Conservation (phyloP, 2,113 vertebrate species). For the Anoplopoma fimbria region DNA sequence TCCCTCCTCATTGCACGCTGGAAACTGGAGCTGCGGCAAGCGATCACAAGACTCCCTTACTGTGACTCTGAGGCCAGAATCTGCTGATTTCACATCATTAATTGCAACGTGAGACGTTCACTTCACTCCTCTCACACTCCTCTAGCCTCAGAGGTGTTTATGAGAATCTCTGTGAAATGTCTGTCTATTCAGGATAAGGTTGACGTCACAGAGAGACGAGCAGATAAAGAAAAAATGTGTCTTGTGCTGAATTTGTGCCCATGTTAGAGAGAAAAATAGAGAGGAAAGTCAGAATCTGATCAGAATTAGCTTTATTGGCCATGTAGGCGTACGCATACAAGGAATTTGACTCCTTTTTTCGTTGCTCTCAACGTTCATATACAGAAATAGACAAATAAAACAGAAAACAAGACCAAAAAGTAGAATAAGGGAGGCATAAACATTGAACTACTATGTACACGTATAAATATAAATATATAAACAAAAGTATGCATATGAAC, state of each 20-base stretch:
- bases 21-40: slow-evolving; percentile 40
- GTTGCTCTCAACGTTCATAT: too few species aligned
- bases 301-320: too few species aligned
- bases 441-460: too few species aligned
- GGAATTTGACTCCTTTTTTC: too few species aligned
- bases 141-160: slow-evolving; percentile 27
- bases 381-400: too few species aligned
- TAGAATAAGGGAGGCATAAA: too few species aligned
- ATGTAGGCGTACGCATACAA: too few species aligned
- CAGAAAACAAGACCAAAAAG: too few species aligned
- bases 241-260: background rate
- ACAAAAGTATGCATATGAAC: too few species aligned
- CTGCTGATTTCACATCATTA: slow-evolving; percentile 55
- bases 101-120: slow-evolving; percentile 21
- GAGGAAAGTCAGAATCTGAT: too few species aligned
- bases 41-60: slow-evolving; percentile 41
- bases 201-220: background rate
- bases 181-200: background rate
- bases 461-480: too few species aligned
- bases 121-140: slow-evolving; percentile 10
- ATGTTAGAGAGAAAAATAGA: background rate
- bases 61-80: slow-evolving; percentile 33
- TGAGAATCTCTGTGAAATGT: background rate
- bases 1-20: background rate
- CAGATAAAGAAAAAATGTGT: background rate